These are phyloP conservation scores for Chelonus insularis DNA, from an alignment of 1,140 invertebrate genomes.

Conservation along the genomic window DNA sequence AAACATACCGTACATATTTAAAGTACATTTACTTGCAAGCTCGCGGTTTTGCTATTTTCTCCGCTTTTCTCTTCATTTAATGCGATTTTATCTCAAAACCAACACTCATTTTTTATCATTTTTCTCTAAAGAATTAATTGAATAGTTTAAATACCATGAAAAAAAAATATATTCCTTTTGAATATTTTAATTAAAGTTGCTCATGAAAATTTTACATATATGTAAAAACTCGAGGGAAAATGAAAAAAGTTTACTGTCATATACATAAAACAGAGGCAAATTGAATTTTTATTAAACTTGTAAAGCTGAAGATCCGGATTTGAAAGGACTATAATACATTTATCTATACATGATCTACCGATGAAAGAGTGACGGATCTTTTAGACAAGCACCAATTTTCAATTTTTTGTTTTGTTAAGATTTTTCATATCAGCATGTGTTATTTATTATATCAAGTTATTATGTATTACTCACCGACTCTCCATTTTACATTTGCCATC, in stretches of 20 bases:
- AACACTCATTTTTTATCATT: too few relatives aligned
- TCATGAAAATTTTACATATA: neutral
- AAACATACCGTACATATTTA: conserved; percentile 20
- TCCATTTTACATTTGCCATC: conserved; percentile 86
- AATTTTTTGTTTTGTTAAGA: too few relatives aligned
- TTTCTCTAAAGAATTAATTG: too few relatives aligned
- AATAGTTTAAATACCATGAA: too few relatives aligned
- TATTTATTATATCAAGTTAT: neutral
- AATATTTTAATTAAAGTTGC: too few relatives aligned
- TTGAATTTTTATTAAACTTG: conserved; percentile 11
- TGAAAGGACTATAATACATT: too few relatives aligned
- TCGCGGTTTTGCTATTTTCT: neutral
- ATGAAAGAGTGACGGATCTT: too few relatives aligned
- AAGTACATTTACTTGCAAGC: conserved; percentile 4
- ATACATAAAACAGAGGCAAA: neutral
- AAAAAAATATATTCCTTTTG: too few relatives aligned
- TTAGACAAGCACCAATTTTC: too few relatives aligned
- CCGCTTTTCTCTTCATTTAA: neutral
- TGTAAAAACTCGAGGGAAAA: conserved; percentile 4
- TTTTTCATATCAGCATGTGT: too few relatives aligned
- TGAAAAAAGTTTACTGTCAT: conserved; percentile 1
- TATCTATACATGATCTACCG: too few relatives aligned
- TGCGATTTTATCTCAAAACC: neutral
- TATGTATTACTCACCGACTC: conserved; percentile 69
- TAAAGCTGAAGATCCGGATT: too few relatives aligned